Evolutionary conservation across 2,888 invertebrate genomes (phyloP).

Genomic region (Cheilosia vulpina): DNA sequence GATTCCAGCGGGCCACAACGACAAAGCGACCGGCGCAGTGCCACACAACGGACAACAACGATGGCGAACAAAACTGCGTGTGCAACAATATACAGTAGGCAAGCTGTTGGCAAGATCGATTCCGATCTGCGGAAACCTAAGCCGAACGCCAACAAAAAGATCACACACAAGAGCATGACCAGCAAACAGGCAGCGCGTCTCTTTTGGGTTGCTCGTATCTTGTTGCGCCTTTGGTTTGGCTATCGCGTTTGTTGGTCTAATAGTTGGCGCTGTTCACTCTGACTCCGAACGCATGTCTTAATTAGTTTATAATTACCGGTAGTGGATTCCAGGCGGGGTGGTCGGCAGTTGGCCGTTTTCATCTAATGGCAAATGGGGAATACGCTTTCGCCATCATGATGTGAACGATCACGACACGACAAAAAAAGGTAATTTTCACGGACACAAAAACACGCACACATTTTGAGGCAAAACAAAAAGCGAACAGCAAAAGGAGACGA

Average conservation of each 20-base stretch:
- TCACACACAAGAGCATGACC: constrained; percentile 8
- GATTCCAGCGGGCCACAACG: constrained; percentile 55
- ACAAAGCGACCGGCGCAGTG: constrained; percentile 1
- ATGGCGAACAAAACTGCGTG: constrained; percentile 48
- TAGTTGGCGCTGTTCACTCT: constrained; percentile 36
- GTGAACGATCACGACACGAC: background rate
- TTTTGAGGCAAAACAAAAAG: no score
- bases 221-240: constrained; percentile 30
- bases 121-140: constrained; percentile 52
- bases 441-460: background rate
- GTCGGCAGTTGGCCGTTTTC: constrained; percentile 9
- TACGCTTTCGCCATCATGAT: background rate
- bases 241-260: constrained; percentile 42
- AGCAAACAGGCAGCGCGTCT: constrained; percentile 1
- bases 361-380: constrained; percentile 16
- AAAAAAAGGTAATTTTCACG: background rate
- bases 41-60: constrained; percentile 4
- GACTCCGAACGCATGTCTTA: constrained; percentile 67
- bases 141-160: constrained; percentile 12
- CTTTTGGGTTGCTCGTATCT: constrained; percentile 17
- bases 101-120: constrained; percentile 58
- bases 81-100: constrained; percentile 26
- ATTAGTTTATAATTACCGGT: constrained; percentile 70
- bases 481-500: no score
- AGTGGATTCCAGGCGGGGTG: constrained; percentile 35